These are phyloP conservation scores for Diplodus puntazzo DNA, from an alignment of 2,797 vertebrate species.

Conservation along the genomic window DNA sequence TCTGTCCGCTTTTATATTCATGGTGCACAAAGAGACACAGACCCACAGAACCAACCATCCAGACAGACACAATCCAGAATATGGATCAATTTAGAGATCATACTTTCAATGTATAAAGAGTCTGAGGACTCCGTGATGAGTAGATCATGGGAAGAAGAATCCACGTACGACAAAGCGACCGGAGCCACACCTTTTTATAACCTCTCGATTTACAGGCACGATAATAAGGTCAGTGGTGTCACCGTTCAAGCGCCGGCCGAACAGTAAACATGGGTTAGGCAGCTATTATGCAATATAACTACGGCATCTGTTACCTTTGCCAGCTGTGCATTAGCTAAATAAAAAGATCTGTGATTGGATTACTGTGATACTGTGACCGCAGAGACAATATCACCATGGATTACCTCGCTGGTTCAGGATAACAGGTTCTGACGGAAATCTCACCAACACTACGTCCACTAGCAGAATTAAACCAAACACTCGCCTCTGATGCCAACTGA, in stretches of 20 bases:
- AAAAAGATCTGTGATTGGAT: slow-evolving; percentile 50
- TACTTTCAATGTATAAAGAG: not conserved
- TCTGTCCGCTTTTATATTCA: not conserved
- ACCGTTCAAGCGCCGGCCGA: not conserved
- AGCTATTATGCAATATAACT: slow-evolving; percentile 1
- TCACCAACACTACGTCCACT: slow-evolving; percentile 45
- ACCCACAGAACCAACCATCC: not conserved
- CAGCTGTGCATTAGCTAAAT: slow-evolving; percentile 33
- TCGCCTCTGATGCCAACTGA: slow-evolving; percentile 6
- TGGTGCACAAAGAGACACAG: not conserved
- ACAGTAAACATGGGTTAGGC: not conserved
- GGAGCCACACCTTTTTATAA: not conserved
- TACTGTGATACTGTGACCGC: slow-evolving; percentile 36
- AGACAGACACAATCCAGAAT: not conserved
- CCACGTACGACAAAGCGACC: not conserved
- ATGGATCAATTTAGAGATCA: not conserved
- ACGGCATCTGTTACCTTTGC: not conserved
- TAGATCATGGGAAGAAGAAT: not conserved
- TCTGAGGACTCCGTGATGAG: not conserved
- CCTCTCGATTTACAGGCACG: not conserved
- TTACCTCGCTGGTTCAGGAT: slow-evolving; percentile 35
- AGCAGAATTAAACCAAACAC: slow-evolving; percentile 56
- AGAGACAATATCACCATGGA: slow-evolving; percentile 38
- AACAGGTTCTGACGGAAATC: slow-evolving; percentile 34
- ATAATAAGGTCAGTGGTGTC: not conserved